Percentiles rank a stretch among this genome's conserved stretches.
These are phyloP conservation scores for Carapus acus DNA, from an alignment of 2,797 vertebrate genomes.

Conservation along the genomic window DNA sequence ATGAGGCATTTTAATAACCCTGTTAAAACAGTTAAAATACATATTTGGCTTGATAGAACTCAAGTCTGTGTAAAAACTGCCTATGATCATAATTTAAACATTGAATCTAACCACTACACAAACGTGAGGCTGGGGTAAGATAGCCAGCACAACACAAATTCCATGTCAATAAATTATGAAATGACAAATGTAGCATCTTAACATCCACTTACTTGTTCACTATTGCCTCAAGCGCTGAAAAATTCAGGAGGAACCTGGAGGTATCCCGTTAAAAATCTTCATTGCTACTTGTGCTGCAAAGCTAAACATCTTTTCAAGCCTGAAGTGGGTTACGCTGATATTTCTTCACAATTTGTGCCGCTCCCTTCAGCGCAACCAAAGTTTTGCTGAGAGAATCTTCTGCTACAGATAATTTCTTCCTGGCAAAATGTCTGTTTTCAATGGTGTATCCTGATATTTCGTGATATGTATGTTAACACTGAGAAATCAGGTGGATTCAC, in stretches of 20 bases:
- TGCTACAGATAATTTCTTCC: too few relatives aligned
- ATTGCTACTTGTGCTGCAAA: too few relatives aligned
- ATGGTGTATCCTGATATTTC: too few relatives aligned
- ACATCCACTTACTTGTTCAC: background rate
- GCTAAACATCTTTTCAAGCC: background rate
- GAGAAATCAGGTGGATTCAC: too few relatives aligned
- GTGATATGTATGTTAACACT: too few relatives aligned
- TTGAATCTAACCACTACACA: background rate
- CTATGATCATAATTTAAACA: background rate
- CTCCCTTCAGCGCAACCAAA: background rate
- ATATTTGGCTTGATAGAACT: conserved; percentile 9
- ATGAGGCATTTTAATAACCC: conserved; percentile 54
- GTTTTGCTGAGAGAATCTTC: too few relatives aligned
- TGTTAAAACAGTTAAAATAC: conserved; percentile 28
- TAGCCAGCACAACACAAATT: background rate
- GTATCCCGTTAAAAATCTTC: too few relatives aligned
- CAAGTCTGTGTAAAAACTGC: background rate
- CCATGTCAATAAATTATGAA: background rate
- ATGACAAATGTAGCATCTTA: background rate
- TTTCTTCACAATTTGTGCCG: background rate
- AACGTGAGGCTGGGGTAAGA: background rate
- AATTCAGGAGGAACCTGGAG: background rate
- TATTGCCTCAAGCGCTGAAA: background rate
- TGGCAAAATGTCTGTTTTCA: too few relatives aligned
- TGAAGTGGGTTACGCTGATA: too few relatives aligned